These are phyloP conservation scores for Netelia inedita DNA, from an alignment of 2,888 invertebrate species.

Conservation along the genomic window DNA sequence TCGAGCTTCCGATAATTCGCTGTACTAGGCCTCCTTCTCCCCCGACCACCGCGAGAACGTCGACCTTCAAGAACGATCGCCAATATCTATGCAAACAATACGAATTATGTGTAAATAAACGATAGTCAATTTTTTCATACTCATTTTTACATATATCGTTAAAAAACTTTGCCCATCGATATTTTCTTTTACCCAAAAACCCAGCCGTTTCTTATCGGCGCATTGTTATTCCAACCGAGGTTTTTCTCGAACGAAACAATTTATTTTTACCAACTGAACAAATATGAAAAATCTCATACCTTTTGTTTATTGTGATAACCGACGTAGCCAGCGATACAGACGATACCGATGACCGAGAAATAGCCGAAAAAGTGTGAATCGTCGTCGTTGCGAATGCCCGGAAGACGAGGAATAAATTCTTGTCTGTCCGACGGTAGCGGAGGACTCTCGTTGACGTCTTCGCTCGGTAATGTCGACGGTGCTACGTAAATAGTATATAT, in stretches of 20 bases:
- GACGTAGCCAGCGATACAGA: slow-evolving; percentile 88
- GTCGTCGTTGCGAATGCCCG: slow-evolving; percentile 83
- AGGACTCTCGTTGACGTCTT: slow-evolving; percentile 30
- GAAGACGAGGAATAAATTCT: slow-evolving; percentile 53
- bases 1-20: slow-evolving; percentile 89
- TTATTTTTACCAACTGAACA: too few species aligned
- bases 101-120: slow-evolving; percentile 17
- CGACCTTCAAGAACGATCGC: slow-evolving; percentile 89
- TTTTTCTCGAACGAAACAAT: not conserved
- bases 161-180: too few species aligned
- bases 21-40: slow-evolving; percentile 87
- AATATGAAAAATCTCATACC: slow-evolving; percentile 79
- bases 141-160: too few species aligned
- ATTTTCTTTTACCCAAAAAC: slow-evolving; percentile 18
- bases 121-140: slow-evolving; percentile 3
- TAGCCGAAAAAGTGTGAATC: slow-evolving; percentile 90
- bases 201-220: not conserved
- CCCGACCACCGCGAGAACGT: slow-evolving; percentile 83
- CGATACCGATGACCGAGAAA: slow-evolving; percentile 88
- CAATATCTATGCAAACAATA: slow-evolving; percentile 86
- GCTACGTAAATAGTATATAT: slow-evolving; percentile 31
- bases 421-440: slow-evolving; percentile 18
- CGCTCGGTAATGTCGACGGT: slow-evolving; percentile 12
- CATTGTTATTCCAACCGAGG: slow-evolving; percentile 1
- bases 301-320: slow-evolving; percentile 89